Conservation (phyloP, 2,797 vertebrate genomes). For the Neosalanx taihuensis region DNA sequence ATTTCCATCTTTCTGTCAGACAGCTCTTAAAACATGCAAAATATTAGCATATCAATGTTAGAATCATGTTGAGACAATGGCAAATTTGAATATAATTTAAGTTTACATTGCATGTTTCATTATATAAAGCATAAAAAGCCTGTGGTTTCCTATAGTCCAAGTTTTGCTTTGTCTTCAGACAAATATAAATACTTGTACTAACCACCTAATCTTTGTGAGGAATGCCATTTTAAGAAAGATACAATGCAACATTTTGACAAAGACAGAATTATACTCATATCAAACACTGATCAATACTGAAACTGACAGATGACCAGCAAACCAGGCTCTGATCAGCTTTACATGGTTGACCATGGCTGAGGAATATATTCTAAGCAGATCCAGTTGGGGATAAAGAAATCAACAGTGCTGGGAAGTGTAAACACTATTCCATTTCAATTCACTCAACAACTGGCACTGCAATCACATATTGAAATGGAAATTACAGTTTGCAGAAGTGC, state of each 20-base stretch:
- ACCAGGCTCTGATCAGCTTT: not conserved
- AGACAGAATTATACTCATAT: not conserved
- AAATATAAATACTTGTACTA: not conserved
- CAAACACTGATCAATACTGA: not conserved
- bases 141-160: not conserved
- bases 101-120: constrained; percentile 26
- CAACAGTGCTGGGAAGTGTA: constrained; percentile 47
- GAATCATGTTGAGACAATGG: constrained; percentile 63
- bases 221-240: not conserved
- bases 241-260: not conserved
- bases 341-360: constrained; percentile 22
- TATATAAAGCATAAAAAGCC: not conserved
- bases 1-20: constrained; percentile 65
- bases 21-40: constrained; percentile 65
- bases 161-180: not conserved
- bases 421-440: constrained; percentile 62
- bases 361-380: constrained; percentile 32
- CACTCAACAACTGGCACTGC: constrained; percentile 53
- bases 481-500: constrained; percentile 64
- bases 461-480: constrained; percentile 72
- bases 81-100: constrained; percentile 58
- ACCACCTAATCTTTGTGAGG: not conserved
- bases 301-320: not conserved
- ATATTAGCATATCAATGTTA: constrained; percentile 76
- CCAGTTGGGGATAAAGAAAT: constrained; percentile 40